Conservation (phyloP, 2,797 vertebrate species). For the Pseudomugil tenellus region DNA sequence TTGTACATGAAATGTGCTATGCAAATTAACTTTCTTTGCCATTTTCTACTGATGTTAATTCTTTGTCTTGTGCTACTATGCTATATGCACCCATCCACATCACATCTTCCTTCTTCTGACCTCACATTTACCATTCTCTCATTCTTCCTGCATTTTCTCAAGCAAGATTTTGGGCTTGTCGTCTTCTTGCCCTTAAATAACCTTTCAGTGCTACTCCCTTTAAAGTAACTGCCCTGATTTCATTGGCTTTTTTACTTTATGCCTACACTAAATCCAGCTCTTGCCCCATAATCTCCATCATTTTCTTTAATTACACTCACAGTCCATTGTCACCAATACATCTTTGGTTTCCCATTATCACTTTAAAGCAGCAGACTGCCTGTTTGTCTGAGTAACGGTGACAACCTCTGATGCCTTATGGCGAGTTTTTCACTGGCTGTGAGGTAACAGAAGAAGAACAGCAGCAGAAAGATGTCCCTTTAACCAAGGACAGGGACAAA, state of each 20-base stretch:
- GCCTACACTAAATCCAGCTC: slow-evolving; percentile 59
- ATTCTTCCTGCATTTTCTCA: slow-evolving; percentile 3
- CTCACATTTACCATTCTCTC: background rate
- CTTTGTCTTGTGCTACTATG: too few species aligned
- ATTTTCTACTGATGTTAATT: too few species aligned
- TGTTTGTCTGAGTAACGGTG: slow-evolving; percentile 28
- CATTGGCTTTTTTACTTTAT: slow-evolving; percentile 69
- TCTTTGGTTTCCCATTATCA: slow-evolving; percentile 54
- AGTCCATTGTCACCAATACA: slow-evolving; percentile 62
- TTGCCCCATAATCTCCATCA: slow-evolving; percentile 56
- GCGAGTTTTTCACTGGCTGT: slow-evolving; percentile 27
- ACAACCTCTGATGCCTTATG: slow-evolving; percentile 26
- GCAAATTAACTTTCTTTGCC: too few species aligned
- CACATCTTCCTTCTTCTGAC: background rate
- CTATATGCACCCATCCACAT: slow-evolving; percentile 9
- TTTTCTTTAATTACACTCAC: slow-evolving; percentile 67
- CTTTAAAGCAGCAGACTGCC: slow-evolving; percentile 18
- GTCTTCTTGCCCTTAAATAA: slow-evolving; percentile 20
- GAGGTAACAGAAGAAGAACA: background rate
- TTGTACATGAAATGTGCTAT: too few species aligned
- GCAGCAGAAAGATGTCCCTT: background rate
- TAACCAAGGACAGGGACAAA: slow-evolving; percentile 9
- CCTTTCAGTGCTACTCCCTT: slow-evolving; percentile 29
- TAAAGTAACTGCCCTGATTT: slow-evolving; percentile 62
- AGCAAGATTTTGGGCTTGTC: slow-evolving; percentile 2